Base-by-base conservation (phyloP, 1,140 invertebrate species). In the Cydia amplana region DNA sequence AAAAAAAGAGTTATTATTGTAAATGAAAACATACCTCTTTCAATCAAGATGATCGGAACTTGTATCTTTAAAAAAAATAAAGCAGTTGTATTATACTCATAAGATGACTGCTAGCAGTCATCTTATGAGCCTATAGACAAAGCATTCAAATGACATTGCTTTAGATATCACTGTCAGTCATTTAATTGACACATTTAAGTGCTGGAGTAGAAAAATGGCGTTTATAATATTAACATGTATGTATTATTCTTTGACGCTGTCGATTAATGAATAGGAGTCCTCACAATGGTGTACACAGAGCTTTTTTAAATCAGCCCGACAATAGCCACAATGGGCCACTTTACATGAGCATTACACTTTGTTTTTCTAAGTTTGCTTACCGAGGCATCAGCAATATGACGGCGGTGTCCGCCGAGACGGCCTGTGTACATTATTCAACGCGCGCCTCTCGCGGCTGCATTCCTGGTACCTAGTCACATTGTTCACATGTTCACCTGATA, bases 371-470 rank as follows among this genome's bases (percentile, higher is more conserved):
- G 23, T 49, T 16, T 70, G 49, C 76, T 70, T 79, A 82, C 79
- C 60, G 80, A 74, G 76, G 55, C 72, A 64, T 43, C 73, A 79
- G 78, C 77, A 76, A 67, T 46, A 51, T 72, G 75, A 75, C 25
- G 76, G 32, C 72, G 55, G 73, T 80, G 77, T 77, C 76, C 75
- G 76, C 76, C 73, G 76, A 78, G 73, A 76, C 65, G 36, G 36
- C 7, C 36, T 40, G 36, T 40, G 77, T 86, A 79, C 83, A 86
- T 86, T 86, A 86, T 86, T 86, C 85, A 86, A 80, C 65, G 75
- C 79, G 80, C 76, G 76, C 81, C 73, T 79, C 85, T 74, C 72
- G 79, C 74, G 73, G 72, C 77, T 80, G 81, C 81, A 85, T 85
- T 85, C 84, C 81, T 75, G 70, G 73, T 79, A n/a, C n/a, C n/a